phyloP scores from a whole-genome alignment of 2,888 invertebrate species.

The Schrankia costaestrigalis region DNA sequence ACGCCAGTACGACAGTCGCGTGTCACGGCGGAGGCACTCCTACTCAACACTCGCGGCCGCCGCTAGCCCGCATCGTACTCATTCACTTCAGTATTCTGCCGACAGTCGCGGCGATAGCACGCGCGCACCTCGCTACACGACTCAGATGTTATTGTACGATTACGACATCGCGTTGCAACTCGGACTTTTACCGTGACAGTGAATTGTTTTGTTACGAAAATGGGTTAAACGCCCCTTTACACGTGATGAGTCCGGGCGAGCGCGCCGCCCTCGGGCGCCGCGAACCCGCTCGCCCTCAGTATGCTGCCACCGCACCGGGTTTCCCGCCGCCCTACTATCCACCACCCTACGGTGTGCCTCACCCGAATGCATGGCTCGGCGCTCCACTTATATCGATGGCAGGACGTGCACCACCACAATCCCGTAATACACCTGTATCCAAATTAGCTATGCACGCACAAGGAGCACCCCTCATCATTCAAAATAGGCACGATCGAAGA shows the following conservation, averaged over 20 bases:
- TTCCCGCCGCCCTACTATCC: conserved; percentile 77
- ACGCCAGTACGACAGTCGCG: conserved; percentile 53
- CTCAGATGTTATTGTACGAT: conserved; percentile 77
- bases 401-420: conserved; percentile 74
- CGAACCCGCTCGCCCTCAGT: conserved; percentile 78
- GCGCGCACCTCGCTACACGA: conserved; percentile 56
- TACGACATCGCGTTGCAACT: conserved; percentile 71
- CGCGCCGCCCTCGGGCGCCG: conserved; percentile 77
- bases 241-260: conserved; percentile 78
- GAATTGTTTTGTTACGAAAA: conserved; percentile 75
- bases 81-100: conserved; percentile 76
- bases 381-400: conserved; percentile 91
- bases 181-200: conserved; percentile 76
- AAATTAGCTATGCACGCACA: conserved; percentile 91
- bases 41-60: conserved; percentile 62
- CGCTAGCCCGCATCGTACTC: conserved; percentile 65
- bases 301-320: conserved; percentile 73
- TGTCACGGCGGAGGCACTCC: conserved; percentile 65
- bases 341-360: conserved; percentile 74
- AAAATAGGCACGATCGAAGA: conserved; percentile 82
- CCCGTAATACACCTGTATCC: conserved; percentile 82
- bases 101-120: conserved; percentile 69
- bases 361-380: conserved; percentile 87
- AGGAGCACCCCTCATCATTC: conserved; percentile 90
- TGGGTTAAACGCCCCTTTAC: conserved; percentile 85